Conservation (phyloP, 1,140 invertebrate species). For the Pentalonia nigronervosa region DNA sequence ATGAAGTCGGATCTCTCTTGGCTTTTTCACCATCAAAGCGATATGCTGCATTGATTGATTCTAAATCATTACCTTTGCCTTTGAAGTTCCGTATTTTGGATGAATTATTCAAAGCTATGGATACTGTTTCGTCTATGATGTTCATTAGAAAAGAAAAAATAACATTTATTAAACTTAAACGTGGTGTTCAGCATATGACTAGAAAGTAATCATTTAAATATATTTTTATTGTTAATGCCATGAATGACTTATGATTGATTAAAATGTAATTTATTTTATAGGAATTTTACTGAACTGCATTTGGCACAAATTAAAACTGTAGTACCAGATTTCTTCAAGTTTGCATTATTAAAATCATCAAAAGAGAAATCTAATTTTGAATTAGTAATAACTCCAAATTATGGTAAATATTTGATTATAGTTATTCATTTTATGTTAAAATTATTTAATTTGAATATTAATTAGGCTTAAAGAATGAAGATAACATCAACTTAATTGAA, state of each 20-base stretch:
- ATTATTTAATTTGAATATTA: background rate
- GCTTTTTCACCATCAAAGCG: slow-evolving; percentile 70
- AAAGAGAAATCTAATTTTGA: slow-evolving; percentile 39
- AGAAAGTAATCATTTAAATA: slow-evolving; percentile 66
- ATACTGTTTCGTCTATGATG: slow-evolving; percentile 84
- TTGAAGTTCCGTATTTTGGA: slow-evolving; percentile 81
- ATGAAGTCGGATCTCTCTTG: slow-evolving; percentile 68
- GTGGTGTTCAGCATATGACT: slow-evolving; percentile 84
- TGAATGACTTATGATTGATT: background rate
- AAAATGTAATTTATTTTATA: slow-evolving; percentile 62
- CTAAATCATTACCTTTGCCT: slow-evolving; percentile 75
- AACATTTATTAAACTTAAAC: slow-evolving; percentile 85
- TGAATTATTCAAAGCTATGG: slow-evolving; percentile 84
- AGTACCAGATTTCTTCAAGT: slow-evolving; percentile 68
- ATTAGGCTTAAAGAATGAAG: background rate
- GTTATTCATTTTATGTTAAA: background rate
- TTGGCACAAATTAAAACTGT: slow-evolving; percentile 85
- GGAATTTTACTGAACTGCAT: slow-evolving; percentile 80
- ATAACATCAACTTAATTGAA: slow-evolving; percentile 36
- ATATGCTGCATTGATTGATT: slow-evolving; percentile 68
- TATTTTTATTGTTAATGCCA: background rate
- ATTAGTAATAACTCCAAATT: slow-evolving; percentile 43
- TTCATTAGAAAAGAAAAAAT: slow-evolving; percentile 87
- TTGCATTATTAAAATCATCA: slow-evolving; percentile 27
- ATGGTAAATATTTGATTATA: slow-evolving; percentile 7